These are phyloP conservation scores for Danio choprae DNA, from an alignment of 2,797 vertebrate genomes.

Conservation along the genomic window DNA sequence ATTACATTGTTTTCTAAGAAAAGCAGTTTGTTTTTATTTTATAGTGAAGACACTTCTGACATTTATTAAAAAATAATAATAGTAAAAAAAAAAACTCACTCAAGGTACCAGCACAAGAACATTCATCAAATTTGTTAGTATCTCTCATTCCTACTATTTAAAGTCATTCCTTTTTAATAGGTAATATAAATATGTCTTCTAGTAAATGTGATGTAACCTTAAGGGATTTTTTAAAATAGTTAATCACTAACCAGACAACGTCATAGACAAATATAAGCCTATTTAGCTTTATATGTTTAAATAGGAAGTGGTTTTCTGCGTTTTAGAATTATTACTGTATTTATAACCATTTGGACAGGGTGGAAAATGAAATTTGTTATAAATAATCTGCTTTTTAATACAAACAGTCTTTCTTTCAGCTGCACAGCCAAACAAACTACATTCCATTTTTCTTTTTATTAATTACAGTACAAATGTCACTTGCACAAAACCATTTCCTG, in stretches of 20 bases:
- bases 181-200: neutral
- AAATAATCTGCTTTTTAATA: neutral
- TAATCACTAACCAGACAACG: neutral
- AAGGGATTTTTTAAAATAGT: neutral
- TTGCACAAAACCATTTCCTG: neutral
- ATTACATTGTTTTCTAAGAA: too few species aligned
- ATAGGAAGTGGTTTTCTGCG: neutral
- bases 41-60: too few species aligned
- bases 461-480: neutral
- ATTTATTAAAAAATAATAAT: too few species aligned
- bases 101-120: too few species aligned
- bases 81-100: too few species aligned
- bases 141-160: too few species aligned
- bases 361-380: too few species aligned
- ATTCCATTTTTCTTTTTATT: neutral
- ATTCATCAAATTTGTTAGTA: too few species aligned
- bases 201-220: neutral
- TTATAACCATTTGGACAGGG: too few species aligned
- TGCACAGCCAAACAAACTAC: neutral
- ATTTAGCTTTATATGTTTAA: neutral
- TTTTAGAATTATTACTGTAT: neutral
- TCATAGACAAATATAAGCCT: neutral
- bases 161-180: neutral
- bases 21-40: too few species aligned
- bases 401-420: neutral